Evolutionary conservation across 2,888 invertebrate genomes (phyloP), one percentile per base, ranked within the genome.

Genomic region (Cerastis leucographa): DNA sequence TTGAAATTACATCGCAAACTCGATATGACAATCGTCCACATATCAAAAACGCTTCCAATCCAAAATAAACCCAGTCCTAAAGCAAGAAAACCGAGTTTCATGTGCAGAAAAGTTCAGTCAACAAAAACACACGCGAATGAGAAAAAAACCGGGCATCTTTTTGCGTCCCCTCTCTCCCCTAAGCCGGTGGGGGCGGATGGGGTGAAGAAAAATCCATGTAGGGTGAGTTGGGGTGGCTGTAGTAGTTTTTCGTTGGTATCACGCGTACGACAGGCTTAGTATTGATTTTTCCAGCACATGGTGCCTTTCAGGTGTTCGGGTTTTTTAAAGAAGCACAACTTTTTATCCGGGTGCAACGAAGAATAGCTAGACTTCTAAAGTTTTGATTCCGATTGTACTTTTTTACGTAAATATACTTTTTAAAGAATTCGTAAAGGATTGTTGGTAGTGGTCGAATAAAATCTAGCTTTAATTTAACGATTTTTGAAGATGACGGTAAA

Each of bases 181-280:
- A 92, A 93, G 93, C 94, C 90, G 84, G 90, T 90, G 91, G 92
- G 90, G 91, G 92, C 90, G 92, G 90, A 75, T 84, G 90, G 95
- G 94, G 94, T 90, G 92, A 94, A 94, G 93, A 95, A 95, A 95
- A 95, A 95, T 94, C 94, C 94, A 90, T 89, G 88, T 84, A 88
- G 90, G 90, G 90, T 90, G 92, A 90, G 89, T 88, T 84, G 87
- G 91, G 89, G 88, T 88, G 88, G 89, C 90, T 91, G 91, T 91
- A 95, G 95, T 96, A 96, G 96, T 96, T 96, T 96, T 96, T 96
- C 96, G 96, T 94, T 89, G 95, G 95, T 93, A 96, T 95, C 94
- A 96, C 96, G 95, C 95, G 95, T 94, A 94, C 95, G 96, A 96
- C 96, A 96, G 93, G 94, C 92, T 92, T 80, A 76, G 95, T 96